Conservation (phyloP, 2,113 vertebrate species). For the Gavialis gangeticus region DNA sequence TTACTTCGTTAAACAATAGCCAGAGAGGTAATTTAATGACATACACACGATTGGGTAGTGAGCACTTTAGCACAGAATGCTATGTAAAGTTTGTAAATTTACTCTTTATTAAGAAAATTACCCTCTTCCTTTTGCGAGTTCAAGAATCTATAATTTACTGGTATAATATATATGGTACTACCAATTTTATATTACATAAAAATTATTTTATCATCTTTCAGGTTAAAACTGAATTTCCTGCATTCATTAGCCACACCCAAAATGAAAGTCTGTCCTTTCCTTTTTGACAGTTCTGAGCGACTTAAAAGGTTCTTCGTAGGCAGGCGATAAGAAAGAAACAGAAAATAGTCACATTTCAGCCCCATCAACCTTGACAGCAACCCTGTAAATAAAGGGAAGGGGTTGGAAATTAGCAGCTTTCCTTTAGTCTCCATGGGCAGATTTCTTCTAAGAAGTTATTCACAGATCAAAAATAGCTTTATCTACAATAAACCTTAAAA, state of each 20-base stretch:
- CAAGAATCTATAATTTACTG: too few relatives aligned
- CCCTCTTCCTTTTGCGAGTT: too few relatives aligned
- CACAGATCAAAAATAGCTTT: conserved; percentile 29
- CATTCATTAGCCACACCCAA: background rate
- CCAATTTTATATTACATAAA: background rate
- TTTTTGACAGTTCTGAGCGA: background rate
- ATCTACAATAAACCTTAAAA: conserved; percentile 9
- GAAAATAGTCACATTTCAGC: conserved; percentile 14
- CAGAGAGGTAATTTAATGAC: background rate
- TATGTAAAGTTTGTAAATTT: background rate
- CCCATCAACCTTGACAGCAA: conserved; percentile 25
- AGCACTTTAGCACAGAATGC: background rate
- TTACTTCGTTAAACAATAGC: background rate
- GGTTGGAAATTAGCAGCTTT: background rate
- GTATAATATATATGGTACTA: background rate
- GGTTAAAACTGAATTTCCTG: accelerated
- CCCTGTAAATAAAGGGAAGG: conserved; percentile 9
- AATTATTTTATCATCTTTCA: background rate
- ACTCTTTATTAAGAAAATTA: too few relatives aligned
- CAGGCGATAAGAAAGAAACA: background rate
- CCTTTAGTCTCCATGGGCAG: background rate
- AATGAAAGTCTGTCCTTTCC: background rate
- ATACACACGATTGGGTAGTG: background rate
- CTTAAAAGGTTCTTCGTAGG: background rate
- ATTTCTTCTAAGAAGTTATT: conserved; percentile 29